Evolutionary conservation across 2,888 invertebrate genomes (phyloP), one percentile per base, ranked within the genome.

Genomic region (Ophion costatus): DNA sequence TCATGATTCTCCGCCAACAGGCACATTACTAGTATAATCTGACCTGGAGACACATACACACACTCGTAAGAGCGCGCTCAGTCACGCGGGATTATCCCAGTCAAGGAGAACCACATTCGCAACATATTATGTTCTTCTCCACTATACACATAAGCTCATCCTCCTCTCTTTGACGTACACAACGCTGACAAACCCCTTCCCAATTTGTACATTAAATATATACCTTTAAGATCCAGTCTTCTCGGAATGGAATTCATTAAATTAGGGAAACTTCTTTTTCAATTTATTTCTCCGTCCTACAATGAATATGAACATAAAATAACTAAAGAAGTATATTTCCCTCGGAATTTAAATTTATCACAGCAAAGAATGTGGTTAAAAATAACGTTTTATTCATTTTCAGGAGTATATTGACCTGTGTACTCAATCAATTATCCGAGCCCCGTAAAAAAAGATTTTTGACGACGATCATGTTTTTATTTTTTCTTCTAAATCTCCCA

Each of bases 91-190:
- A 78, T 82, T 85, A 91, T 89, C 85, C 82, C 88, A 92, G 91
- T 92, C 92, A 92, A 92, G 92, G 92, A 91, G 90, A 92, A 91
- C 92, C 87, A 85, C 91, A 91, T 91, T 87, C 85, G 83, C 87
- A 87, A 86, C 88, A 87, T 88, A 86, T 87, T 87, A 79, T 86
- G 88, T 81, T 87, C 87, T 86, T 83, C 83, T 70, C 56, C 69
- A 64, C 78, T 73, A 17, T 77, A 63, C 59, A 63, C 57, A 70
- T 59, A 78, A 74, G 57, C 84, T 82, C 75, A 75, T 85, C 79
- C 75, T 82, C 77, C 61, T 75, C 70, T 81, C 73, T 75, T 20
- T 24, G 70, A 70, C 22, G 24, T 42, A 59, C 57, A 64, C 33
- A 79, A 66, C 57, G 42, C 70, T 38, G 11, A 63, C n/a, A 6